These are phyloP conservation scores for Raja brachyura DNA, from an alignment of 2,113 vertebrate species.

Conservation along the genomic window DNA sequence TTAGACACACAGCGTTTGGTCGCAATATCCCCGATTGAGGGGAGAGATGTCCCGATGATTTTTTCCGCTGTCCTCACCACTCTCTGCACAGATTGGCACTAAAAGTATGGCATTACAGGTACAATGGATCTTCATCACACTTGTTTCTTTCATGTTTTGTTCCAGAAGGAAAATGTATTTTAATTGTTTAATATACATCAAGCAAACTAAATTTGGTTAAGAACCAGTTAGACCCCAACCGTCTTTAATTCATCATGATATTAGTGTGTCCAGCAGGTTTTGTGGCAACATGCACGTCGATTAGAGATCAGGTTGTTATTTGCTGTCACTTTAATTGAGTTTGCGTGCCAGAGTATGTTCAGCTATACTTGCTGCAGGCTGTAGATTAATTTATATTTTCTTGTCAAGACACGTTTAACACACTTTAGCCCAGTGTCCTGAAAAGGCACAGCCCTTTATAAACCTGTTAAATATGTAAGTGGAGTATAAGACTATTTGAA, in stretches of 20 bases:
- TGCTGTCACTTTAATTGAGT: not conserved
- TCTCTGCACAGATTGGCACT: too few relatives aligned
- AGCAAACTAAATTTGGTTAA: constrained; percentile 19
- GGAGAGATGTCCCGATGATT: too few relatives aligned
- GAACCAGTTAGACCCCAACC: not conserved
- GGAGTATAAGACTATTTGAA: too few relatives aligned
- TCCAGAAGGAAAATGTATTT: too few relatives aligned
- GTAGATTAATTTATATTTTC: constrained; percentile 1
- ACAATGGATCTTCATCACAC: too few relatives aligned
- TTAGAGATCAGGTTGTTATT: not conserved
- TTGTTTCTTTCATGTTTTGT: too few relatives aligned
- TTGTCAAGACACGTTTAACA: constrained; percentile 22
- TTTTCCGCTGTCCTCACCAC: too few relatives aligned
- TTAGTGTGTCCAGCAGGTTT: not conserved
- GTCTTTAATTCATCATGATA: not conserved
- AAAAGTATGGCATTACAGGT: too few relatives aligned
- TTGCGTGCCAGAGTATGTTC: not conserved
- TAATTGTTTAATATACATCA: not conserved
- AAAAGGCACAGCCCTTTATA: not conserved
- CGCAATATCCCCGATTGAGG: too few relatives aligned
- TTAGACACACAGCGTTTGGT: too few relatives aligned
- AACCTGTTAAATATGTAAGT: not conserved
- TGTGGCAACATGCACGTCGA: not conserved
- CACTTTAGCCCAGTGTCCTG: not conserved
- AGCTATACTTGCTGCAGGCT: constrained; percentile 13